A percentile compares a stretch with the other conserved stretches of the same genome.
These are phyloP conservation scores for Ptychobarbus kaznakovi DNA, from an alignment of 2,797 vertebrate species.

Conservation along the genomic window DNA sequence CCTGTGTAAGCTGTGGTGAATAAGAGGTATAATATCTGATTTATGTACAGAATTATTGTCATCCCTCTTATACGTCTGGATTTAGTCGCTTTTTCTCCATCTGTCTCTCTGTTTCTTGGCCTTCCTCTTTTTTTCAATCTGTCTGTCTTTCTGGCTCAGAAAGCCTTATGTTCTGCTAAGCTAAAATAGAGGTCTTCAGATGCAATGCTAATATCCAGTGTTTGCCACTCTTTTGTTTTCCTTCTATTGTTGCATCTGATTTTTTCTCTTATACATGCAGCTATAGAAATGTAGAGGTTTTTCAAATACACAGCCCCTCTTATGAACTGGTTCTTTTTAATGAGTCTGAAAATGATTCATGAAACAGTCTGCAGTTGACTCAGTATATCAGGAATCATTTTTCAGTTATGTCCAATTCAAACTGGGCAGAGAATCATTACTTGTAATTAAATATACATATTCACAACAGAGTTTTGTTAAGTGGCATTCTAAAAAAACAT, in stretches of 20 bases:
- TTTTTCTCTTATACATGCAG: background rate
- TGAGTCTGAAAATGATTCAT: background rate
- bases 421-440: background rate
- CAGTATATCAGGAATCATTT: background rate
- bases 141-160: conserved; percentile 68
- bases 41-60: conserved; percentile 83
- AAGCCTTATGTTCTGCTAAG: conserved; percentile 74
- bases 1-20: conserved; percentile 77
- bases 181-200: conserved; percentile 70
- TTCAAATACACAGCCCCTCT: background rate
- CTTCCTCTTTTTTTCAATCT: conserved; percentile 49
- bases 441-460: background rate
- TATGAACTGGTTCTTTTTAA: background rate
- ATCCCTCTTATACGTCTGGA: conserved; percentile 80
- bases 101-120: conserved; percentile 48
- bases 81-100: conserved; percentile 56
- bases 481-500: background rate
- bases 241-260: background rate
- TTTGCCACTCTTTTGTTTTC: conserved; percentile 35
- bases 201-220: conserved; percentile 29
- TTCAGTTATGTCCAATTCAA: background rate
- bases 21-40: conserved; percentile 84
- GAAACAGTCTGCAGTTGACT: background rate
- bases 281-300: background rate
- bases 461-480: background rate